These are phyloP conservation scores for Colaptes auratus DNA, from an alignment of 2,113 vertebrate species.

Conservation along the genomic window DNA sequence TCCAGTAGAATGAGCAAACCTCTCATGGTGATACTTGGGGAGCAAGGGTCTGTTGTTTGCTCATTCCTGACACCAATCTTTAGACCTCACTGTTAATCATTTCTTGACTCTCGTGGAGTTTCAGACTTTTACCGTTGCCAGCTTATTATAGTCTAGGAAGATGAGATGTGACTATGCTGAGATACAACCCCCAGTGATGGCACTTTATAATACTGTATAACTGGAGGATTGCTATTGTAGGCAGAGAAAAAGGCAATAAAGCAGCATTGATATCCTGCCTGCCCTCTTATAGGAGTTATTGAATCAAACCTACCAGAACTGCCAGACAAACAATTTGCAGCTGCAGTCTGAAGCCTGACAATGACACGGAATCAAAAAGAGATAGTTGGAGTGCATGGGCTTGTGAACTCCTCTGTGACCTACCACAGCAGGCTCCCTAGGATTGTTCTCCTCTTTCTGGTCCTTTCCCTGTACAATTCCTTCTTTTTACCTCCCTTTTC, in stretches of 20 bases:
- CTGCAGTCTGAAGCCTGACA: slow-evolving; percentile 75
- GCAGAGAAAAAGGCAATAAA: slow-evolving; percentile 78
- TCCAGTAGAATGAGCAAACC: neutral
- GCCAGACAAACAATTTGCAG: slow-evolving; percentile 79
- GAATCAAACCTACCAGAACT: slow-evolving; percentile 77
- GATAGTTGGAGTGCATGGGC: slow-evolving; percentile 66
- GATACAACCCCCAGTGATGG: slow-evolving; percentile 67
- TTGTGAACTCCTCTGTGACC: slow-evolving; percentile 66
- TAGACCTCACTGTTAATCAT: slow-evolving; percentile 18
- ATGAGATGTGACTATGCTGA: slow-evolving; percentile 69
- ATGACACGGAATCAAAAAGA: slow-evolving; percentile 74
- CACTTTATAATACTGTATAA: slow-evolving; percentile 69
- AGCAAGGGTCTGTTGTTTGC: neutral
- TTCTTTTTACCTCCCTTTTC: slow-evolving; percentile 15
- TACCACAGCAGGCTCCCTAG: slow-evolving; percentile 68
- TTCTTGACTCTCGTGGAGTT: slow-evolving; percentile 19
- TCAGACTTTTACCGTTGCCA: slow-evolving; percentile 43
- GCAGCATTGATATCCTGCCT: slow-evolving; percentile 77
- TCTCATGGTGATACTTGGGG: neutral
- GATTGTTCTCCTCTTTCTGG: slow-evolving; percentile 60
- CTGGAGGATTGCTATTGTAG: slow-evolving; percentile 75
- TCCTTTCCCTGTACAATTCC: slow-evolving; percentile 18
- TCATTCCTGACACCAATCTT: neutral
- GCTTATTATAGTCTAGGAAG: slow-evolving; percentile 64
- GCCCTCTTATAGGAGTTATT: slow-evolving; percentile 77